Percentiles rank a stretch among this genome's conserved stretches.
Evolutionary conservation across 2,797 vertebrate species (phyloP).

Genomic region (Cyclura pinguis): DNA sequence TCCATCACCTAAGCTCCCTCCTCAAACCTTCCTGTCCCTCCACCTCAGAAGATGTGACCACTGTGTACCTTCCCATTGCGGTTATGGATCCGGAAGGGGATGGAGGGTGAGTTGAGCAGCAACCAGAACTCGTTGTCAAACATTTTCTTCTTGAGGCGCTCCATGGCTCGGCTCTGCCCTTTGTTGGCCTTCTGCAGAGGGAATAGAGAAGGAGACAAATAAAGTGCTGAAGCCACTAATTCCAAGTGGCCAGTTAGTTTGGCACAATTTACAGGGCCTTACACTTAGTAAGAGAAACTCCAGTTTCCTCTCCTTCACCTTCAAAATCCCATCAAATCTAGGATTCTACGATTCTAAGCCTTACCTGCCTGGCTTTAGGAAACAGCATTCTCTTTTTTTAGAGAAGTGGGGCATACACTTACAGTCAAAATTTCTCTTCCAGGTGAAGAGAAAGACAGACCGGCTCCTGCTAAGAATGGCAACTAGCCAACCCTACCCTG

Average conservation of each 20-base stretch:
- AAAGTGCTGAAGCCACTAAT: no score
- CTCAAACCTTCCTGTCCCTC: no score
- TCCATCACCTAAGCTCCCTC: neutral
- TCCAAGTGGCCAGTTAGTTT: neutral
- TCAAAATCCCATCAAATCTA: no score
- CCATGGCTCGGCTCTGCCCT: conserved; percentile 91
- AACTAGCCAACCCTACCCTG: no score
- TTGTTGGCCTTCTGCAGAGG: conserved; percentile 90
- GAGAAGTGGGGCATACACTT: no score
- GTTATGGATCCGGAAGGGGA: conserved; percentile 97
- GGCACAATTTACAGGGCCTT: neutral
- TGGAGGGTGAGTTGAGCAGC: conserved; percentile 93
- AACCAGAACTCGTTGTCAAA: conserved; percentile 97
- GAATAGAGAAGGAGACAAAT: neutral
- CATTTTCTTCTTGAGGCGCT: conserved; percentile 98
- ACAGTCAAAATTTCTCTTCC: no score
- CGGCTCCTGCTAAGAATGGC: no score
- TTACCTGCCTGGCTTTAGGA: neutral
- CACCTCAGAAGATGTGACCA: neutral
- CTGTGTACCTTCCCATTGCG: conserved; percentile 93
- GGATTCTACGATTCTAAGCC: no score
- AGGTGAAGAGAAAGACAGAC: no score
- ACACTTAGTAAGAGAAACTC: neutral
- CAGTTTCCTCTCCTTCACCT: neutral
- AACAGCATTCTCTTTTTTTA: no score